phyloP scores from a whole-genome alignment of 2,888 invertebrate species.

The Cinara cedri region DNA sequence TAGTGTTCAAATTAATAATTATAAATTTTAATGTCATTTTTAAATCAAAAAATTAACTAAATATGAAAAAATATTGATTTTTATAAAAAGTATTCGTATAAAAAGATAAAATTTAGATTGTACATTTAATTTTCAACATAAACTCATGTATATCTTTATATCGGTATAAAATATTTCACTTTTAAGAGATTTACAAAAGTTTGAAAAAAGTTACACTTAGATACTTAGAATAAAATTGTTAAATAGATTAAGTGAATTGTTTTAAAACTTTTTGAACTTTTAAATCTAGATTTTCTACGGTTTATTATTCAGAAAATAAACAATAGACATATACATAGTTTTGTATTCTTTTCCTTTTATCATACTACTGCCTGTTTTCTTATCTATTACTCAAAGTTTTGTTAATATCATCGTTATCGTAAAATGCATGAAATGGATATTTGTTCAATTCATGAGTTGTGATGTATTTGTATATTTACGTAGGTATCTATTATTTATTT shows the following conservation, averaged over 20 bases:
- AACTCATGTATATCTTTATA: not conserved
- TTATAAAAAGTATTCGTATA: not conserved
- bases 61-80: not conserved
- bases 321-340: not conserved
- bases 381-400: constrained; percentile 14
- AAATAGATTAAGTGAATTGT: not conserved
- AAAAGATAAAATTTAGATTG: constrained; percentile 2
- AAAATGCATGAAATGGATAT: constrained; percentile 9
- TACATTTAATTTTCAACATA: not conserved
- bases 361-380: no score
- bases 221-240: constrained; percentile 10
- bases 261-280: constrained; percentile 9
- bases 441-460: constrained; percentile 22
- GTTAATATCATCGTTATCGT: constrained; percentile 8
- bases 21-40: not conserved
- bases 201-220: not conserved
- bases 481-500: no score
- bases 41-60: not conserved
- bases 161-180: not conserved
- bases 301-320: constrained; percentile 1
- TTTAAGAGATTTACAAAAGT: not conserved
- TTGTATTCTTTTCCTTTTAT: not conserved
- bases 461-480: not conserved
- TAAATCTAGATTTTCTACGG: not conserved
- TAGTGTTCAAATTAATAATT: not conserved